Base-by-base conservation (phyloP, 2,113 vertebrate genomes). In the Mormoops blainvillei region DNA sequence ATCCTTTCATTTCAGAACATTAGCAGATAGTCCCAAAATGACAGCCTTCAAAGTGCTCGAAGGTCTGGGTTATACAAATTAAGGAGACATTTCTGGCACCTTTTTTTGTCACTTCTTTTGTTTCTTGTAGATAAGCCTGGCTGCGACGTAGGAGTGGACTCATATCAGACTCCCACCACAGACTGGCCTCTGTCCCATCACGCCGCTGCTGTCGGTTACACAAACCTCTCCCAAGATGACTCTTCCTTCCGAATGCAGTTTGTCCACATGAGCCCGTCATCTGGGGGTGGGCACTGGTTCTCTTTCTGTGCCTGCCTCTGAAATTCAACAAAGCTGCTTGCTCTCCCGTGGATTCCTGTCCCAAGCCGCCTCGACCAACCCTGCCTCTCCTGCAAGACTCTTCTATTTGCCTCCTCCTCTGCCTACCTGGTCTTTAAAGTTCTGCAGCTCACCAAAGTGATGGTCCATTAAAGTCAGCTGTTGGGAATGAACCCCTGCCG, bases 301-400 rank as follows among this genome's bases (percentile, higher is more conserved):
- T 98, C 5, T 97, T 98, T 98, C 97, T 96, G 97, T 98, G 97
- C 97, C 97, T 73, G 96, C 97, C 98, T 86, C 97, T 96, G 98
- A 98, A 97, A 95, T 97, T 98, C 97, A 96, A 97, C 97, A 96
- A 97, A 97, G 98, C 97, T 98, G 95, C 97, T 98, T 98, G 97
- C 96, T 98, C 98, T 98, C 97, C 94, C 95, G 54, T 81, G 98
- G 98, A 98, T 98, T 98, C 98, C 96, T 98, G 94, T 98, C 98
- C 98, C 98, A 96, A 99, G 98, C 98, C 99, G 99, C 99, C 99
- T 99, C 99, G 98, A 96, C 97, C 96, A 93, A 97, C 95, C 97
- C 98, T 91, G 88, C 95, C 97, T 98, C 98, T 96, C 94, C 97
- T 97, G 96, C 11, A 88, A 97, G 95, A 97, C 95, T 95, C 87